Evolutionary conservation across 2,888 invertebrate genomes (phyloP).

Genomic region (Tetranychus piercei): DNA sequence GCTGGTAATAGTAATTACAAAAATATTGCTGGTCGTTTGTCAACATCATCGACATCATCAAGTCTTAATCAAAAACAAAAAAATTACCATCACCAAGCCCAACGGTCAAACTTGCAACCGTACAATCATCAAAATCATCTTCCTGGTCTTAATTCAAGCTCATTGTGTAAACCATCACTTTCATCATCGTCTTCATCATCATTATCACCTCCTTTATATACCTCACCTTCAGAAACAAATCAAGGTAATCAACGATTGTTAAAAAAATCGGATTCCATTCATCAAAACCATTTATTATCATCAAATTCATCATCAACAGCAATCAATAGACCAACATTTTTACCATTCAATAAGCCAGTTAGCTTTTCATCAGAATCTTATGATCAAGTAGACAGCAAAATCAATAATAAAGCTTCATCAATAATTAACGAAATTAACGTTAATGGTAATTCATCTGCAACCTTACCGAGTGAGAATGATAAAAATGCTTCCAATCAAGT

Average conservation of each 20-base stretch:
- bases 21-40: neutral
- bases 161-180: neutral
- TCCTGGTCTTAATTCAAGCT: neutral
- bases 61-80: neutral
- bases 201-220: neutral
- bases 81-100: neutral
- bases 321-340: neutral
- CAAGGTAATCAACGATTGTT: neutral
- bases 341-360: neutral
- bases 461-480: neutral
- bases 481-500: neutral
- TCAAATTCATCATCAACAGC: neutral
- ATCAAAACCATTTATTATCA: neutral
- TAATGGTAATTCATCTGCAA: neutral
- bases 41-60: neutral
- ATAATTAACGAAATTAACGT: neutral
- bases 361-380: neutral
- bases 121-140: constrained; percentile 2
- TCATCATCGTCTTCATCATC: neutral
- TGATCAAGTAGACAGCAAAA: neutral
- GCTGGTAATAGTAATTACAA: neutral
- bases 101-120: neutral
- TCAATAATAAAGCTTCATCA: neutral
- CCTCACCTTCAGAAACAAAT: neutral
- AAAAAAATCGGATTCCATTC: neutral